phyloP scores from a whole-genome alignment of 2,888 invertebrate species.

The Escarpia spicata region DNA sequence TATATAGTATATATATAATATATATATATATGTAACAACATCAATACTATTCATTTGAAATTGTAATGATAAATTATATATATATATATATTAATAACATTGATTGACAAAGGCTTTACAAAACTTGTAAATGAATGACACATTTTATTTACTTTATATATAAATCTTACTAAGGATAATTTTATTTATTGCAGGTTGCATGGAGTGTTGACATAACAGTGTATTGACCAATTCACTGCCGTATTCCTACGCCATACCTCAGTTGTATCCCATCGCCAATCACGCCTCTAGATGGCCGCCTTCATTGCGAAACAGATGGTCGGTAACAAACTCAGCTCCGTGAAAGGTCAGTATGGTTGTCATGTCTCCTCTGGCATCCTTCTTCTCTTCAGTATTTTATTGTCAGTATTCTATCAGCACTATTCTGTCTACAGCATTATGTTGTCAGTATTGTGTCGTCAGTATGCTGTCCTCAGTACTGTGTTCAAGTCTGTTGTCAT shows the following conservation, averaged over 20 bases:
- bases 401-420: background rate
- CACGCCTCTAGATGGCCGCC: slow-evolving; percentile 33
- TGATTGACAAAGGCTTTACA: no score
- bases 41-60: background rate
- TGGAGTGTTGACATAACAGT: background rate
- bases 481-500: no score
- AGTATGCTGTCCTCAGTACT: no score
- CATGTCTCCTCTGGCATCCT: no score
- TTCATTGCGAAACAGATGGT: slow-evolving; percentile 42
- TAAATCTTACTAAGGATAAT: background rate
- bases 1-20: no score
- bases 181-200: slow-evolving; percentile 69
- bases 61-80: background rate
- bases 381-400: background rate
- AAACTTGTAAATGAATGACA: background rate
- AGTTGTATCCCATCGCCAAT: background rate
- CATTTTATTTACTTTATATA: background rate
- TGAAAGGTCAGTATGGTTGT: slow-evolving; percentile 33
- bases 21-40: no score
- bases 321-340: slow-evolving; percentile 39
- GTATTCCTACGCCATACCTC: slow-evolving; percentile 14
- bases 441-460: no score
- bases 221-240: background rate
- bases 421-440: background rate
- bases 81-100: background rate